Evolutionary conservation across 2,888 invertebrate genomes (phyloP).

Genomic region (Dicranocentrus wangi): DNA sequence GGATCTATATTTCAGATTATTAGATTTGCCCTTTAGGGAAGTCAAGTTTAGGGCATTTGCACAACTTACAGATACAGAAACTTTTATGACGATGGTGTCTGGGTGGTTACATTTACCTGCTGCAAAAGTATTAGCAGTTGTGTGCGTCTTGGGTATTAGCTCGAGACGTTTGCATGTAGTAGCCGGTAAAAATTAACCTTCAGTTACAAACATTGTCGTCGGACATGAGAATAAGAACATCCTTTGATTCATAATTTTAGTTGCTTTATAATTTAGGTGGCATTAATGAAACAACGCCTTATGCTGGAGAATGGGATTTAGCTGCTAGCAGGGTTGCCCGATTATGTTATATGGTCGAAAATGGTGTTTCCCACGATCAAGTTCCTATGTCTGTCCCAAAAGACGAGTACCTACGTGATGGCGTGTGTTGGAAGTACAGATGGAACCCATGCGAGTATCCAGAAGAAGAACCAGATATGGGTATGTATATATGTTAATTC

Average conservation of each 20-base stretch:
- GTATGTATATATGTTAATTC: too few relatives aligned
- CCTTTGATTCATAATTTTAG: background rate
- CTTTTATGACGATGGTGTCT: too few relatives aligned
- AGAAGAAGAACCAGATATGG: background rate
- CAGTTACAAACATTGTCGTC: background rate
- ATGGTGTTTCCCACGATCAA: background rate
- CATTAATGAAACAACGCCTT: background rate
- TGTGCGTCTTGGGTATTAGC: too few relatives aligned
- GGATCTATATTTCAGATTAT: too few relatives aligned
- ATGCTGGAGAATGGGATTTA: background rate
- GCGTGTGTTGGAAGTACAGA: constrained; percentile 12
- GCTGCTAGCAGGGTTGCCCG: background rate
- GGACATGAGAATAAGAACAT: too few relatives aligned
- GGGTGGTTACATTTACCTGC: too few relatives aligned
- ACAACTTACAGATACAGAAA: too few relatives aligned
- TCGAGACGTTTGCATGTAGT: too few relatives aligned
- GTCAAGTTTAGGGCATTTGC: too few relatives aligned
- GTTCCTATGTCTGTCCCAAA: background rate
- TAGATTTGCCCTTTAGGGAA: too few relatives aligned
- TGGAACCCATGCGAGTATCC: constrained; percentile 23
- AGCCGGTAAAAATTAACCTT: too few relatives aligned
- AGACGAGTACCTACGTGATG: background rate
- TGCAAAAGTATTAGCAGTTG: too few relatives aligned
- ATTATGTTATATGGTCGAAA: background rate
- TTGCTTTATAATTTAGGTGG: background rate